Evolutionary conservation across 1,140 invertebrate species (phyloP), one percentile per base, ranked within the genome.

Genomic region (Apis mellifera): DNA sequence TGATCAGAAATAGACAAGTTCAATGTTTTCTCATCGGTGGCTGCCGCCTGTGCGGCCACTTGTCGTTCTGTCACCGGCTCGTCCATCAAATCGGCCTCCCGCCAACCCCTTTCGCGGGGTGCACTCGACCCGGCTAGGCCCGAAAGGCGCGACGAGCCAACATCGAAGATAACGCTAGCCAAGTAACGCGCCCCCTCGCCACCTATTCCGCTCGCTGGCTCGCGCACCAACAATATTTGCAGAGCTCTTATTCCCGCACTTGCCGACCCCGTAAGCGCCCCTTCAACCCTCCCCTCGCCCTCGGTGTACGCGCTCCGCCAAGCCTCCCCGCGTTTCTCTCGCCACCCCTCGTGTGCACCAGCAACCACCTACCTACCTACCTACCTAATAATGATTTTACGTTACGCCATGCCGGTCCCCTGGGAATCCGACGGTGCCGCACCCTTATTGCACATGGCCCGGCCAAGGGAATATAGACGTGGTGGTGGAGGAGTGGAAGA

Each of bases 381-480:
- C 89, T 89, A 89, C 90, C 92, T 94, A 93, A 94, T 94, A 94
- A 94, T 94, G 93, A 94, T 94, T 94, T 94, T 93, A 94, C 93
- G 93, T 93, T 93, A 92, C 92, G 92, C 92, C 92, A 93, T 88
- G 89, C 91, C 88, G 89, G 88, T 93, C 93, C 92, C 93, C 86
- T 87, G 93, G 93, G 93, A 93, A 92, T 92, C 82, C 89, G 85
- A 85, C 83, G 76, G 89, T 91, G 93, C 92, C 93, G 92, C 93
- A 91, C 93, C 93, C 93, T 94, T 91, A 91, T 91, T 94, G 93
- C 94, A 94, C 94, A 94, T 94, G 93, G 93, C 93, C 92, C 91
- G 87, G 83, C 71, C 32, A 70, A 84, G 84, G 78, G 86, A 83
- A 78, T 70, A 83, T 26, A 48, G 79, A 62, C 32, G 32, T 42